Conservation (phyloP, 2,888 invertebrate genomes). For the Pherbina coryleti region DNA sequence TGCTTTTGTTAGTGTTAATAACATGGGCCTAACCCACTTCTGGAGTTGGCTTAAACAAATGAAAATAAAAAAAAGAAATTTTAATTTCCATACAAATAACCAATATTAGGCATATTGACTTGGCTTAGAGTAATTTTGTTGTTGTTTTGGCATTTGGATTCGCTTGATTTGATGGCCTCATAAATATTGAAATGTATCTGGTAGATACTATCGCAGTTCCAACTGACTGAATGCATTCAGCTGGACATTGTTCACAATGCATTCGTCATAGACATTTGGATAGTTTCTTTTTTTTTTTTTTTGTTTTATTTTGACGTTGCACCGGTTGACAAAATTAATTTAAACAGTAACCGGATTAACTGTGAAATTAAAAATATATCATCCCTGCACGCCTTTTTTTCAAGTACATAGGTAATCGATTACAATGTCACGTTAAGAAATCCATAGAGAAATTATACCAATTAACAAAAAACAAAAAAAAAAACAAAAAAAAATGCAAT, state of each 20-base stretch:
- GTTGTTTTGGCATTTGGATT: not conserved
- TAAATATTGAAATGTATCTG: not conserved
- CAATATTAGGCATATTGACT: not conserved
- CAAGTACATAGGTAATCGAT: no score
- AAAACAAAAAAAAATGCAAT: constrained; percentile 46
- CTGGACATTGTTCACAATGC: no score
- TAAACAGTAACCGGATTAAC: no score
- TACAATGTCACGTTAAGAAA: no score
- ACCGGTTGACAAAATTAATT: no score
- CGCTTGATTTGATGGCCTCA: constrained; percentile 25
- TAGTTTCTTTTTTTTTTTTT: no score
- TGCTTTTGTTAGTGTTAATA: no score
- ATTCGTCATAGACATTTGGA: no score
- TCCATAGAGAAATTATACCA: no score
- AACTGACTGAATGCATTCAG: not conserved
- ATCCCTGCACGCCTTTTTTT: constrained; percentile 16
- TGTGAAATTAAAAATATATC: constrained; percentile 46
- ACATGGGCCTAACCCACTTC: constrained; percentile 1
- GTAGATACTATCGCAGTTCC: not conserved
- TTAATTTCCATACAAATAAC: not conserved
- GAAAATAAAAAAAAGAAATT: not conserved
- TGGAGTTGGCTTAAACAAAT: not conserved
- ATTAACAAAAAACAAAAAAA: constrained; percentile 23
- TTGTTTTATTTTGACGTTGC: no score
- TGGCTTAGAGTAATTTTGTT: not conserved